Base-by-base conservation (phyloP, 2,113 vertebrate species). In the Uropsilus gracilis region DNA sequence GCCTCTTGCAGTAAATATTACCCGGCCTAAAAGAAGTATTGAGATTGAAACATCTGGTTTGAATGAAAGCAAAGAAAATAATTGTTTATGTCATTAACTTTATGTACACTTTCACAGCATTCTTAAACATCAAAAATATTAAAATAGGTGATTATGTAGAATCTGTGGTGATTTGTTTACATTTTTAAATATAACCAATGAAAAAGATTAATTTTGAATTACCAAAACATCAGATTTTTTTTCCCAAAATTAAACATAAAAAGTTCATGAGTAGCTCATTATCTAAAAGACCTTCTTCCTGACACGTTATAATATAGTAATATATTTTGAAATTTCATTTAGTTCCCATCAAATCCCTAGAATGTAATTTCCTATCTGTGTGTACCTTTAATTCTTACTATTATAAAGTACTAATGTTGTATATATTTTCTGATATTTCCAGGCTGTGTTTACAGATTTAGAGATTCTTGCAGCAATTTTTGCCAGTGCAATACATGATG, bases 381-480 rank as follows among this genome's bases (percentile, higher is more conserved):
- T 86, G 39, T 80, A 10, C 1, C 44, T 90, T 68, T 68, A 8
- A 53, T 44, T 63, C 5, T 9, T 59, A 6, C 30, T 39, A 6
- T 26, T 55, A 44, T 63, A 75, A 8, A 20, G 59, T 50, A 85
- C 1, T 96, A 39, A 96, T 75, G 1, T 93, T 11, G 39, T 89
- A 77, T 90, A 59, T 93, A 6, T 66, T 84, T 59, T 96, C 26
- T 97, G 12, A 76, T 64, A n/a, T 95, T 97, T 98, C 75, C 95
- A 99, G 99, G 99, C 99, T 7, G 99, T 99, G 95, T 99, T 99
- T 98, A 99, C 99, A 94, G 99, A 99, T 98, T 98, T 99, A 89
- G 99, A 99, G 98, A 99, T 99, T 97, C 99, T 99, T 96, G 99
- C 99, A 97, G 99, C 99, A 98, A 99, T 99, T 98, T 99, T 99